These are phyloP conservation scores for Drosophila pruinosa DNA, from an alignment of 1,140 invertebrate species.

Conservation along the genomic window DNA sequence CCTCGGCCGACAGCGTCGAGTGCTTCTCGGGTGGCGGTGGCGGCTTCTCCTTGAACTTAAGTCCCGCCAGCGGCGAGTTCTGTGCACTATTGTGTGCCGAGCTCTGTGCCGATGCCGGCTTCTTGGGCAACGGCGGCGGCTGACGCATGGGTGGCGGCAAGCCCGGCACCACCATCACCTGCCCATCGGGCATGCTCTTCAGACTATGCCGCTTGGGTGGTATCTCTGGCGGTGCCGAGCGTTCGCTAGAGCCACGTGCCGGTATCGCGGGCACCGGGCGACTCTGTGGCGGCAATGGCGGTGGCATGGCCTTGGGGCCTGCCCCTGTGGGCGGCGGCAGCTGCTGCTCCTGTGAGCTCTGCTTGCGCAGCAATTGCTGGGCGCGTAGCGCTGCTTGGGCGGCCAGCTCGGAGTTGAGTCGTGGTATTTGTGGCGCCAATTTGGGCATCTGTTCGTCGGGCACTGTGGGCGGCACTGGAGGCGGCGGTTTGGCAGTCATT, in stretches of 20 bases:
- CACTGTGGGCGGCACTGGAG: conserved; percentile 55
- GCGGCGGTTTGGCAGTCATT: conserved; percentile 71
- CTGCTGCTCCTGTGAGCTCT: conserved; percentile 58
- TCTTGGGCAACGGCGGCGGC: conserved; percentile 77
- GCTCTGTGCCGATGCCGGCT: conserved; percentile 64
- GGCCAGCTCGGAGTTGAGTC: conserved; percentile 75
- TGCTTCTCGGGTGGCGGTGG: conserved; percentile 71
- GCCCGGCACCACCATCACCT: conserved; percentile 53
- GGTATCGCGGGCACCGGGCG: conserved; percentile 80
- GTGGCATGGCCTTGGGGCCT: conserved; percentile 52
- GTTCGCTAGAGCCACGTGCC: conserved; percentile 70
- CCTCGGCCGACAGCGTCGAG: conserved; percentile 61
- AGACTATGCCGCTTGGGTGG: conserved; percentile 80
- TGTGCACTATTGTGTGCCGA: conserved; percentile 77
- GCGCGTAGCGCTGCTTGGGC: conserved; percentile 78
- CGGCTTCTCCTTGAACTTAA: conserved; percentile 77
- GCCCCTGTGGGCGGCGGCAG: not conserved
- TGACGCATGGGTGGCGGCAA: conserved; percentile 56
- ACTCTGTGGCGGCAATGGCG: conserved; percentile 68
- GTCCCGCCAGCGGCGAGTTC: conserved; percentile 66
- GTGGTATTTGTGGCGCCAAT: conserved; percentile 76
- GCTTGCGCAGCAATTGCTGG: conserved; percentile 74
- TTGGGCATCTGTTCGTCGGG: conserved; percentile 59
- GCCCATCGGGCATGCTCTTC: conserved; percentile 73
- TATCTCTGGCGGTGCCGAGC: conserved; percentile 75